Percentiles rank a stretch among this genome's conserved stretches.
Evolutionary conservation across 2,113 vertebrate genomes (phyloP).

Genomic region (Passer domesticus): DNA sequence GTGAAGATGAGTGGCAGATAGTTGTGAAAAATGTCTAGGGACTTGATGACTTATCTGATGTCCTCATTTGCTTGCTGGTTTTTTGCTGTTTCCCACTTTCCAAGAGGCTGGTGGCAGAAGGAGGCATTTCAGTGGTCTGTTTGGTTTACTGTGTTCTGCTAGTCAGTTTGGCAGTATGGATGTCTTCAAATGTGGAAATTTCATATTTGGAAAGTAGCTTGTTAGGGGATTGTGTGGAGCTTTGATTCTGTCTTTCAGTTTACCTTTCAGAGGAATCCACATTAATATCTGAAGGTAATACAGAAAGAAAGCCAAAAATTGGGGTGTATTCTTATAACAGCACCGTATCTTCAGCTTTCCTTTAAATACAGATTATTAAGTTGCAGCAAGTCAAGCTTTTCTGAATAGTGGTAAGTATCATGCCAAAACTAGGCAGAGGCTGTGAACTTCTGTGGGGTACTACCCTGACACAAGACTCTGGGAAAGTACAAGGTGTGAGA

Average conservation of each 20-base stretch:
- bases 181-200: not conserved
- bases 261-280: not conserved
- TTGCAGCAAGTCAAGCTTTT: not conserved
- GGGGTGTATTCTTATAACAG: not conserved
- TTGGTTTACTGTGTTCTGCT: not conserved
- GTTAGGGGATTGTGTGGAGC: not conserved
- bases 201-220: not conserved
- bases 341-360: rapidly evolving
- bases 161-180: not conserved
- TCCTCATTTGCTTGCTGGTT: not conserved
- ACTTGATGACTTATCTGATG: not conserved
- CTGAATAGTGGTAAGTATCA: not conserved
- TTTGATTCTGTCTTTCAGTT: not conserved
- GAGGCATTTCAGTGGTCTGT: not conserved
- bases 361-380: not conserved
- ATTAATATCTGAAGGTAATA: not conserved
- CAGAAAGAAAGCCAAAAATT: not conserved
- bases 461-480: not conserved
- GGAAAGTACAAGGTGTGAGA: not conserved
- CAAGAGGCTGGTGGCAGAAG: not conserved
- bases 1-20: not conserved
- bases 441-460: not conserved
- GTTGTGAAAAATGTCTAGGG: not conserved
- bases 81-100: not conserved
- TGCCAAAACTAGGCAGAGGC: not conserved